Percentiles rank a stretch among this genome's conserved stretches.
Conservation (phyloP, 2,888 invertebrate genomes). For the Caenorhabditis imperialis region DNA sequence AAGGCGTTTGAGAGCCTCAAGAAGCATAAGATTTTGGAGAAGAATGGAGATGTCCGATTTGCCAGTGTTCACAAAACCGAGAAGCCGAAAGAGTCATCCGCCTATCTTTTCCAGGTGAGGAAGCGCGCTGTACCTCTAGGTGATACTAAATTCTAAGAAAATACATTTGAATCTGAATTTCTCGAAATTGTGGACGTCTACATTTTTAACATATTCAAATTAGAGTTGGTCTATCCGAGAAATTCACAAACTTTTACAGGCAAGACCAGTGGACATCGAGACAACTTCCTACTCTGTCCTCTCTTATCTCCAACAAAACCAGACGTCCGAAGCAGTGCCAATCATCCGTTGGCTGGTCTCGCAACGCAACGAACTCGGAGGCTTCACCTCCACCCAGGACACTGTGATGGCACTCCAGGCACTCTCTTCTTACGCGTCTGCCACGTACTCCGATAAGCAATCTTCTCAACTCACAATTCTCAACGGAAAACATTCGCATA, state of each 20-base stretch:
- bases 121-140: no score
- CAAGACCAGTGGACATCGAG: slow-evolving; percentile 86
- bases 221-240: neutral
- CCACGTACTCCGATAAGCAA: slow-evolving; percentile 80
- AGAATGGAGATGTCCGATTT: slow-evolving; percentile 50
- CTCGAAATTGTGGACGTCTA: no score
- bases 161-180: no score
- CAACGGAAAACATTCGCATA: slow-evolving; percentile 79
- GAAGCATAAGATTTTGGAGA: slow-evolving; percentile 57
- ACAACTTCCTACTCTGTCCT: slow-evolving; percentile 91
- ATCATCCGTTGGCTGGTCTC: slow-evolving; percentile 85
- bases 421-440: slow-evolving; percentile 83
- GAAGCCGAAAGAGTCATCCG: slow-evolving; percentile 61
- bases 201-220: no score
- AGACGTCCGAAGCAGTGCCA: slow-evolving; percentile 32
- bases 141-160: no score
- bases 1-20: slow-evolving; percentile 70
- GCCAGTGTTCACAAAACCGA: slow-evolving; percentile 49
- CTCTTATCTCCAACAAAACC: slow-evolving; percentile 79
- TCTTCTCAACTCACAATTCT: slow-evolving; percentile 82
- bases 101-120: slow-evolving; percentile 80
- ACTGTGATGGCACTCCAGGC: slow-evolving; percentile 86
- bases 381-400: slow-evolving; percentile 86
- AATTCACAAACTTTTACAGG: slow-evolving; percentile 79
- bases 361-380: slow-evolving; percentile 85